Evolutionary conservation across 2,797 vertebrate species (phyloP).

Genomic region (Lophotriccus pileatus): DNA sequence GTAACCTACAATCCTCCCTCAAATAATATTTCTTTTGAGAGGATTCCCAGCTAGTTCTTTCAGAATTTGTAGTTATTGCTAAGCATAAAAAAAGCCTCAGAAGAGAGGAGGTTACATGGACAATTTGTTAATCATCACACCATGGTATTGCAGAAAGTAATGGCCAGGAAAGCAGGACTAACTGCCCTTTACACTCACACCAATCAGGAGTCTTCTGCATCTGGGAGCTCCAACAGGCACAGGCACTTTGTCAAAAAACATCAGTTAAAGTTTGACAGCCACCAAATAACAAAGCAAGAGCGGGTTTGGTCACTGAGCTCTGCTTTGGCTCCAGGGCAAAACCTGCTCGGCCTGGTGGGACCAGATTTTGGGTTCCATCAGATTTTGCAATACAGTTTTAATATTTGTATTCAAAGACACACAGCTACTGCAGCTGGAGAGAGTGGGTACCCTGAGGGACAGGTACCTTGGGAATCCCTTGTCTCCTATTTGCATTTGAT

Average conservation of each 20-base stretch:
- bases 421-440: neutral
- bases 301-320: neutral
- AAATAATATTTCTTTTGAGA: neutral
- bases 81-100: neutral
- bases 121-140: neutral
- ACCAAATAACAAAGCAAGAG: neutral
- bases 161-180: neutral
- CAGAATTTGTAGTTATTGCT: neutral
- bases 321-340: neutral
- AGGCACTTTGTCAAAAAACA: neutral
- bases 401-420: neutral
- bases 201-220: neutral
- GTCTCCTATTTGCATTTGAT: neutral
- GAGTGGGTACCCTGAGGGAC: neutral
- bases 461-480: neutral
- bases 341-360: neutral
- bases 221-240: neutral
- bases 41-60: neutral
- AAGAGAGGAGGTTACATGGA: neutral
- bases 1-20: neutral
- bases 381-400: neutral
- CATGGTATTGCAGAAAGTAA: neutral
- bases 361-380: neutral
- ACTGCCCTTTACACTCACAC: neutral
- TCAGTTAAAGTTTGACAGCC: neutral